Evolutionary conservation across 64 coral and sea anemone genomes (phyloP).

Genomic region (Montipora cactus): DNA sequence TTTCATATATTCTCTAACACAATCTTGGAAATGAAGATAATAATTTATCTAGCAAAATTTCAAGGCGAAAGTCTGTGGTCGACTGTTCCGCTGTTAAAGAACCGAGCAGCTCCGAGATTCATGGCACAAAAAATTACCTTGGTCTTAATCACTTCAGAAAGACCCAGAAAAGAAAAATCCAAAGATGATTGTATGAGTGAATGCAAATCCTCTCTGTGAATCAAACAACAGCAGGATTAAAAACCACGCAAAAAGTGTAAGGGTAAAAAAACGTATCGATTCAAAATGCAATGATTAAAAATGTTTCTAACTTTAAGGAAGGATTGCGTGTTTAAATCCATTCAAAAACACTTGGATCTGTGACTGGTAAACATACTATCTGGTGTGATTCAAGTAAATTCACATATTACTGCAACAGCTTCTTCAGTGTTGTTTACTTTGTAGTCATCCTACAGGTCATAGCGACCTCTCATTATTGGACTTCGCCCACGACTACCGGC

Average conservation of each 20-base stretch:
- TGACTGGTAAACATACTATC: too few relatives aligned
- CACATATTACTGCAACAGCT: too few relatives aligned
- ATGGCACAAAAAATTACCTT: constrained; percentile 34
- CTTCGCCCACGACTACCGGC: too few relatives aligned
- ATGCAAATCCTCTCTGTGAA: constrained; percentile 45
- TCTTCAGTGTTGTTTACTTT: too few relatives aligned
- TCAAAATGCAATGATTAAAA: background rate
- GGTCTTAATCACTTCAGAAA: constrained; percentile 49
- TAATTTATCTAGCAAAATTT: too few relatives aligned
- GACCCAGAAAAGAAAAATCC: constrained; percentile 39
- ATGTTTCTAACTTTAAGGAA: background rate
- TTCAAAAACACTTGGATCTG: background rate
- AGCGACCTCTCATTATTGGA: too few relatives aligned
- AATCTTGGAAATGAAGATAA: too few relatives aligned
- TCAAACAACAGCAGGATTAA: background rate
- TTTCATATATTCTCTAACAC: too few relatives aligned
- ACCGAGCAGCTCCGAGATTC: background rate
- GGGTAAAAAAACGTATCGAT: background rate
- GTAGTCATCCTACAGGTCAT: too few relatives aligned
- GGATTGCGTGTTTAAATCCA: background rate
- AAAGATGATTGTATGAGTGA: constrained; percentile 59
- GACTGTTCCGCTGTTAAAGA: background rate
- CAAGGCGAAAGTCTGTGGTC: too few relatives aligned
- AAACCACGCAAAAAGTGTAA: background rate
- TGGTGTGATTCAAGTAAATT: too few relatives aligned